Conservation (phyloP, 2,888 invertebrate genomes). For the Itoplectis maculator region DNA sequence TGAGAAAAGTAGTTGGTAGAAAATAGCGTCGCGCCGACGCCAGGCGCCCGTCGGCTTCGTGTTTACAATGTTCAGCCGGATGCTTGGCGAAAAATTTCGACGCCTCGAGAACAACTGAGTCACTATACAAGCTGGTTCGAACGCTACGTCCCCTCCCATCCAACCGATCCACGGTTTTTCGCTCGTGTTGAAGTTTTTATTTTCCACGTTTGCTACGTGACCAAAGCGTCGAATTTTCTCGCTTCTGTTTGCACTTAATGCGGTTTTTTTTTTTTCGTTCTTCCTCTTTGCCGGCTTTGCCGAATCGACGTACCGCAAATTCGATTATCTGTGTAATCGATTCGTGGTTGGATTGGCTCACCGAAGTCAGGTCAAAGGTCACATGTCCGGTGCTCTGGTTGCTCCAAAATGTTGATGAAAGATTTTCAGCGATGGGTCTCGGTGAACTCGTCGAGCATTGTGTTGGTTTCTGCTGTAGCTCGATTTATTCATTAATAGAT, state of each 20-base stretch:
- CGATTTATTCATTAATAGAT: not conserved
- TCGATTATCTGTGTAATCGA: conserved; percentile 42
- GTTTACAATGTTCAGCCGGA: conserved; percentile 36
- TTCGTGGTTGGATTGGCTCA: conserved; percentile 26
- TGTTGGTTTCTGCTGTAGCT: not conserved
- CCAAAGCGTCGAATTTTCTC: conserved; percentile 32
- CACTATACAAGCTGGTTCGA: conserved; percentile 7
- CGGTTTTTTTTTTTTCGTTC: conserved; percentile 20
- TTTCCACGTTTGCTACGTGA: conserved; percentile 29
- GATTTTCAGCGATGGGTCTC: conserved; percentile 10
- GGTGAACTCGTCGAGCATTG: not conserved
- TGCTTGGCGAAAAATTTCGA: conserved; percentile 40
- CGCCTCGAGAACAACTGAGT: conserved; percentile 11
- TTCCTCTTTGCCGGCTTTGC: not conserved
- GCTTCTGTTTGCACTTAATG: conserved; percentile 10
- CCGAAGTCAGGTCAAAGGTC: conserved; percentile 31
- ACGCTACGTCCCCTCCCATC: not conserved
- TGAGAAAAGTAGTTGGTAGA: conserved; percentile 14
- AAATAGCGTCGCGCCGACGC: conserved; percentile 51
- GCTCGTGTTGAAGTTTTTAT: not conserved
- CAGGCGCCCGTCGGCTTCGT: conserved; percentile 18
- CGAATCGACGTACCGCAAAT: conserved; percentile 33
- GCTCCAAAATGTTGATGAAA: not conserved
- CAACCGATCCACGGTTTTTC: no score
- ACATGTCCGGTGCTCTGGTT: not conserved